phyloP scores from a whole-genome alignment of 2,888 invertebrate species.

The Amphipyra tragopoginis region DNA sequence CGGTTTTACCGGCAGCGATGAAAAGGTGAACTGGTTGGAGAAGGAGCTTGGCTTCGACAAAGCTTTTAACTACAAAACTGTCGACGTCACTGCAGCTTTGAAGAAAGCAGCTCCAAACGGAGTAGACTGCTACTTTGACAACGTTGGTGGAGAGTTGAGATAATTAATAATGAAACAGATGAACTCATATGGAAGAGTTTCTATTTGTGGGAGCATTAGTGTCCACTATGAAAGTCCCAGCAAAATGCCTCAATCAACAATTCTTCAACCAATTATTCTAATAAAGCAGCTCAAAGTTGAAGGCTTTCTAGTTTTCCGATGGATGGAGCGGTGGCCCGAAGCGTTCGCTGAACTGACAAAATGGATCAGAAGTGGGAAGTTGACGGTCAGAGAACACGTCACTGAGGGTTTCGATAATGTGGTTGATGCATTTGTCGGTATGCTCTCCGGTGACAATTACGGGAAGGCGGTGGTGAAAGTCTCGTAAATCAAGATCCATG shows the following conservation, averaged over 20 bases:
- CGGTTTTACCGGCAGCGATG: constrained; percentile 93
- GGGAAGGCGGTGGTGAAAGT: constrained; percentile 32
- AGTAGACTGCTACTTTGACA: constrained; percentile 93
- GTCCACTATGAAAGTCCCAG: constrained; percentile 10
- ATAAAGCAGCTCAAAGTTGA: constrained; percentile 78
- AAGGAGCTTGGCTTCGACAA: constrained; percentile 92
- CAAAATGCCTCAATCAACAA: constrained; percentile 69
- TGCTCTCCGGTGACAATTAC: constrained; percentile 89
- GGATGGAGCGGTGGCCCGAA: constrained; percentile 87
- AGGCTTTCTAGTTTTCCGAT: constrained; percentile 89
- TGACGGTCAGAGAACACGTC: constrained; percentile 91
- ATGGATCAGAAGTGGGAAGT: constrained; percentile 91
- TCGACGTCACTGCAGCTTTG: constrained; percentile 87
- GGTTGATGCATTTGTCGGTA: constrained; percentile 91
- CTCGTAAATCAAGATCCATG: not conserved
- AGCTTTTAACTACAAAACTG: constrained; percentile 93
- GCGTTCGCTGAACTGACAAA: constrained; percentile 88
- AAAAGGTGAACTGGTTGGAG: constrained; percentile 92
- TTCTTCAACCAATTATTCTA: constrained; percentile 64
- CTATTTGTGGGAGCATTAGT: constrained; percentile 72
- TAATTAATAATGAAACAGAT: constrained; percentile 89
- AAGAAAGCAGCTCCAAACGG: constrained; percentile 87
- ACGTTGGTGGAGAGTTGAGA: constrained; percentile 92
- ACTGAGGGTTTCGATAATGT: constrained; percentile 92
- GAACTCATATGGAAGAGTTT: constrained; percentile 89